These are phyloP conservation scores for Drosophila parvula DNA, from an alignment of 1,140 invertebrate species.

Conservation along the genomic window DNA sequence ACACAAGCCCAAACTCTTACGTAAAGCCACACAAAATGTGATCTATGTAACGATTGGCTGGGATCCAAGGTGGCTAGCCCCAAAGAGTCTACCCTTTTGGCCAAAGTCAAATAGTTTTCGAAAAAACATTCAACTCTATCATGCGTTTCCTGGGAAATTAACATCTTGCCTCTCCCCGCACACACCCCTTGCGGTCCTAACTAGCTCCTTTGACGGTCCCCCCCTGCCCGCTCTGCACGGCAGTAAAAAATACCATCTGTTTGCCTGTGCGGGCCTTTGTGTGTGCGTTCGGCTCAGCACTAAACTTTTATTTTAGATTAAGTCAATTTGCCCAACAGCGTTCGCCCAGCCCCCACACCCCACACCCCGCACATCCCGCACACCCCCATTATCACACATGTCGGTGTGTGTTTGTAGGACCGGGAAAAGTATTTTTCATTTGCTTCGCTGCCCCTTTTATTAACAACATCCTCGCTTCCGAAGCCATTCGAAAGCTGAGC, in stretches of 20 bases:
- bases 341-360: background rate
- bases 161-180: slow-evolving; percentile 51
- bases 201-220: slow-evolving; percentile 33
- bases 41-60: slow-evolving; percentile 67
- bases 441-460: slow-evolving; percentile 73
- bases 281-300: slow-evolving; percentile 51
- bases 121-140: slow-evolving; percentile 80
- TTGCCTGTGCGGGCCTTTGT: slow-evolving; percentile 40
- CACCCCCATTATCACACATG: slow-evolving; percentile 5
- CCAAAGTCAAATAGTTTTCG: slow-evolving; percentile 77
- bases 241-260: slow-evolving; percentile 58
- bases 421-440: slow-evolving; percentile 73
- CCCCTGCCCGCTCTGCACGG: slow-evolving; percentile 5
- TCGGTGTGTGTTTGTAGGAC: slow-evolving; percentile 10
- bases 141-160: slow-evolving; percentile 81
- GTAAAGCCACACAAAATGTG: slow-evolving; percentile 50
- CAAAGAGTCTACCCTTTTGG: slow-evolving; percentile 43
- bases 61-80: slow-evolving; percentile 9
- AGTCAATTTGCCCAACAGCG: slow-evolving; percentile 69
- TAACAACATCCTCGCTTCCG: slow-evolving; percentile 56
- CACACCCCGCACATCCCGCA: background rate
- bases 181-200: slow-evolving; percentile 24
- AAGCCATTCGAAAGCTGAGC: slow-evolving; percentile 38
- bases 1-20: slow-evolving; percentile 11
- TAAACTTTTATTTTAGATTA: slow-evolving; percentile 83